Conservation (phyloP, 2,113 vertebrate genomes). For the Eurystomus gularis region DNA sequence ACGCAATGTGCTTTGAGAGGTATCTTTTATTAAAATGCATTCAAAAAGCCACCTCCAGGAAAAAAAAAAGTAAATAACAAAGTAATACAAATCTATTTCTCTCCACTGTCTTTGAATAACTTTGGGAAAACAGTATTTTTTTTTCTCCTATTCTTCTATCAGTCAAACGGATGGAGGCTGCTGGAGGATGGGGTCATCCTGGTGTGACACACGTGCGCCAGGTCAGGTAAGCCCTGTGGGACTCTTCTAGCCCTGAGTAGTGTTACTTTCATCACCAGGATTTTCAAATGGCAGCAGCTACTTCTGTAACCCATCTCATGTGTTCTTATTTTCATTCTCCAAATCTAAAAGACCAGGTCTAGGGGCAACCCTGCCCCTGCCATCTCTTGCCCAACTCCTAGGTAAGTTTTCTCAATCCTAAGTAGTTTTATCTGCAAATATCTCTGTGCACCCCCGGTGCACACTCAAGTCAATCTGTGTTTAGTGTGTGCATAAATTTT, state of each 20-base stretch:
- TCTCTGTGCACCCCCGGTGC: background rate
- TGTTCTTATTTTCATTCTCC: background rate
- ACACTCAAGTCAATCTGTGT: background rate
- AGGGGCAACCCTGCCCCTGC: background rate
- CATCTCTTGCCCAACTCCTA: background rate
- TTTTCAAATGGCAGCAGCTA: background rate
- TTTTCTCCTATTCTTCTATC: background rate
- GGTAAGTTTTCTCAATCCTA: background rate
- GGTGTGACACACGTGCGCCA: background rate
- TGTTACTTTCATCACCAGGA: background rate
- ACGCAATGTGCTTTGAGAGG: background rate
- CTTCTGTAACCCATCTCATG: background rate
- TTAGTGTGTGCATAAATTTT: background rate
- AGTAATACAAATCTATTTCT: background rate
- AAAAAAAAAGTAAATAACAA: constrained; percentile 15
- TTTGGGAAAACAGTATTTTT: background rate
- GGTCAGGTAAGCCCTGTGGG: background rate
- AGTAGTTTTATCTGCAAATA: background rate
- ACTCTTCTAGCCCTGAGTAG: background rate
- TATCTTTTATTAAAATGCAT: constrained; percentile 33
- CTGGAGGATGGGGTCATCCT: background rate
- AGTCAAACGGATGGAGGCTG: background rate
- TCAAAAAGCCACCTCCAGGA: background rate
- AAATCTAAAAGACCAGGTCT: background rate
- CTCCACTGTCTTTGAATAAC: background rate